Evolutionary conservation across 2,797 vertebrate genomes (phyloP).

Genomic region (Hypotaenidia okinawae): DNA sequence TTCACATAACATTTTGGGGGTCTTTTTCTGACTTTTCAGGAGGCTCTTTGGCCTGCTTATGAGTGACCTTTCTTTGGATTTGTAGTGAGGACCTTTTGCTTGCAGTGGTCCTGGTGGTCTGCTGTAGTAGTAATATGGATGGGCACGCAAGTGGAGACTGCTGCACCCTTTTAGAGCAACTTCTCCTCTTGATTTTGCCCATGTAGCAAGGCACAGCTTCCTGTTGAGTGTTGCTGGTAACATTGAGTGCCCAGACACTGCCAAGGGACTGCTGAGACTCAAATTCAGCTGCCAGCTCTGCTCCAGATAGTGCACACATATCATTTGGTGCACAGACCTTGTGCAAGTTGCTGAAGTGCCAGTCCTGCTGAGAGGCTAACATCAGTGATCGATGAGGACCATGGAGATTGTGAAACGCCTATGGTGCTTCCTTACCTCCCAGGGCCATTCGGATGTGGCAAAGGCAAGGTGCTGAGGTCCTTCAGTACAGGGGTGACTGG

Average conservation of each 20-base stretch:
- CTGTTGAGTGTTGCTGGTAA: not conserved
- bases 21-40: not conserved
- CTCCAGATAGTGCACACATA: rapidly evolving
- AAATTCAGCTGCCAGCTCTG: not conserved
- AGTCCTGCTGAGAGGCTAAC: not conserved
- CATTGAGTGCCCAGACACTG: not conserved
- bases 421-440: not conserved
- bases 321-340: not conserved
- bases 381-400: not conserved
- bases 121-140: not conserved
- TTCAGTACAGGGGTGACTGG: not conserved
- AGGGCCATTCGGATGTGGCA: not conserved
- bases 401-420: not conserved
- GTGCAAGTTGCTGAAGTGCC: not conserved
- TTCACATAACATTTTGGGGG: not conserved
- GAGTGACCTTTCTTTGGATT: not conserved
- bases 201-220: not conserved
- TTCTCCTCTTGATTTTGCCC: not conserved
- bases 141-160: not conserved
- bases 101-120: not conserved
- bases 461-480: not conserved
- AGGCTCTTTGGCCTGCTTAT: not conserved
- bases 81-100: not conserved
- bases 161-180: not conserved
- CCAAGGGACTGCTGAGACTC: not conserved